phyloP scores from a whole-genome alignment of 2,113 vertebrate genomes.

The Panurus biarmicus region DNA sequence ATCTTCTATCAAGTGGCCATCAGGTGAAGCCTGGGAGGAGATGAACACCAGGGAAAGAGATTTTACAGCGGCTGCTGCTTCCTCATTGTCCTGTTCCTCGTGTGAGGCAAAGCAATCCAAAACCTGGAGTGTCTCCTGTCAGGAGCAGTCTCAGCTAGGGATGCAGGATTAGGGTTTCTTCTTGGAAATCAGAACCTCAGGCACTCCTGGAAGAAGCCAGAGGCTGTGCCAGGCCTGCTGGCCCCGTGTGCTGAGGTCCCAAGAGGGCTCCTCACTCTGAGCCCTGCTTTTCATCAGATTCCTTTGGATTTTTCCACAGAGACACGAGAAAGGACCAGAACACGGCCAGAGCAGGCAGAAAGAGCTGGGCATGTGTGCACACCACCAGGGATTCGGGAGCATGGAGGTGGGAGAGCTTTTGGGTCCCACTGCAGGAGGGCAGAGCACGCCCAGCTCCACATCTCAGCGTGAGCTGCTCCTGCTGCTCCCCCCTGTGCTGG shows the following conservation, averaged over 20 bases:
- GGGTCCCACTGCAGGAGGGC: too few relatives aligned
- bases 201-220: neutral
- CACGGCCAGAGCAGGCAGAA: neutral
- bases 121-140: neutral
- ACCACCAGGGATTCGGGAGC: neutral
- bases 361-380: neutral
- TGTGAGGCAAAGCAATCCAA: neutral
- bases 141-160: neutral
- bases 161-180: neutral
- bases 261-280: rapidly evolving
- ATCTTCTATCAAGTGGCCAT: neutral
- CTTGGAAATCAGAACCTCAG: neutral
- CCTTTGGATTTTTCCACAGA: neutral
- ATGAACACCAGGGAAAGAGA: neutral
- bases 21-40: neutral
- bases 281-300: neutral
- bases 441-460: too few relatives aligned
- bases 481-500: too few relatives aligned
- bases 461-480: too few relatives aligned
- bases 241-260: neutral
- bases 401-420: neutral
- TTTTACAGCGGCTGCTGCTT: neutral
- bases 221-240: neutral
- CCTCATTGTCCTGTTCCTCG: neutral
- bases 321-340: neutral